Percentiles rank a stretch among this genome's conserved stretches.
Conservation (phyloP, 1,140 invertebrate species). For the Drosophila auraria region DNA sequence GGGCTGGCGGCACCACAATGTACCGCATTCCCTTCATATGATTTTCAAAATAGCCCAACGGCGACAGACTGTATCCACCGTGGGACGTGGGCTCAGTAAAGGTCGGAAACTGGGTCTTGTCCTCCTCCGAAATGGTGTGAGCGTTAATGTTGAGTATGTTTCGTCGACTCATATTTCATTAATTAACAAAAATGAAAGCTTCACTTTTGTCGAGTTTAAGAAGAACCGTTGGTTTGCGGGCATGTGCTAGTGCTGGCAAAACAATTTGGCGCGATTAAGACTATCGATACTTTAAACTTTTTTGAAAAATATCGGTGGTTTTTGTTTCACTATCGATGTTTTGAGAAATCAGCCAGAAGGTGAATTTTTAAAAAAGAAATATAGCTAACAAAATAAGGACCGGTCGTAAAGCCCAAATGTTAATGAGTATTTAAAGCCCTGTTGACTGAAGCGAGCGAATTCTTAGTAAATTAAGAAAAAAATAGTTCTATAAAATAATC, state of each 20-base stretch:
- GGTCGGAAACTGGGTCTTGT: slow-evolving; percentile 23
- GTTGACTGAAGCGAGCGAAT: too few species aligned
- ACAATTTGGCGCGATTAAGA: too few species aligned
- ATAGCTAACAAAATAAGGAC: too few species aligned
- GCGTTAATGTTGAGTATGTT: slow-evolving; percentile 18
- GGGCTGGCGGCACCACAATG: background rate
- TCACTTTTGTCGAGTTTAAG: background rate
- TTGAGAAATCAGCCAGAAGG: too few species aligned
- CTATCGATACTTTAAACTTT: too few species aligned
- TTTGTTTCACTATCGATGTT: too few species aligned
- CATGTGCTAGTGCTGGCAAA: background rate
- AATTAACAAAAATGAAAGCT: background rate
- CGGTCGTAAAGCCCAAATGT: too few species aligned
- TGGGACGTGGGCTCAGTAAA: slow-evolving; percentile 10
- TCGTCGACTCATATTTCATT: slow-evolving; percentile 1
- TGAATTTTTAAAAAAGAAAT: too few species aligned
- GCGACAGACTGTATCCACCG: slow-evolving; percentile 51
- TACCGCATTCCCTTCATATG: slow-evolving; percentile 11
- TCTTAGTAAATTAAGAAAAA: too few species aligned
- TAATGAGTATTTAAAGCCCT: too few species aligned
- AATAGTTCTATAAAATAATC: too few species aligned
- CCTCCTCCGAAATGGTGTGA: background rate
- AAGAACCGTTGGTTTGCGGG: slow-evolving; percentile 10
- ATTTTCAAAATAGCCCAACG: slow-evolving; percentile 32
- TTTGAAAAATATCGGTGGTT: too few species aligned